Percentiles rank a stretch among this genome's conserved stretches.
Evolutionary conservation across 2,113 vertebrate species (phyloP).

Genomic region (Rhineura floridana): DNA sequence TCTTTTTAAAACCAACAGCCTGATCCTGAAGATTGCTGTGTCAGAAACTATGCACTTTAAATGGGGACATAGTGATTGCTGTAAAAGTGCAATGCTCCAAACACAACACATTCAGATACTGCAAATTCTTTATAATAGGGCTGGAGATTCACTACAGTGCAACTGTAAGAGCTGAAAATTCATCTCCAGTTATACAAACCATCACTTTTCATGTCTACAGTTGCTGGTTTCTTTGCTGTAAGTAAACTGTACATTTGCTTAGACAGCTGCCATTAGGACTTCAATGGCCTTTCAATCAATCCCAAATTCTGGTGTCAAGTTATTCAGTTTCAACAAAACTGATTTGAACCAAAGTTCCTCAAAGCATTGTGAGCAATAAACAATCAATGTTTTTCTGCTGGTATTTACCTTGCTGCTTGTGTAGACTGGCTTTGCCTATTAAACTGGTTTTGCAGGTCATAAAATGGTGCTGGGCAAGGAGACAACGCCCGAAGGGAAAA

Average conservation of each 20-base stretch:
- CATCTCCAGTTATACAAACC: constrained; percentile 2
- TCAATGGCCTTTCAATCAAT: constrained; percentile 11
- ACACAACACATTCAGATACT: neutral
- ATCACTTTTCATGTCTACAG: neutral
- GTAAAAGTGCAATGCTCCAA: neutral
- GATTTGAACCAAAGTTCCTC: neutral
- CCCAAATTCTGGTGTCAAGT: neutral
- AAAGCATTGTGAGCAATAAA: too few species aligned
- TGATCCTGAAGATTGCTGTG: neutral
- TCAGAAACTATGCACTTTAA: neutral
- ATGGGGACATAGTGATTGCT: neutral
- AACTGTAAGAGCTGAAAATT: neutral
- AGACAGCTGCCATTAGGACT: constrained; percentile 4
- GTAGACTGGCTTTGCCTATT: too few species aligned
- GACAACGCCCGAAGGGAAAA: too few species aligned
- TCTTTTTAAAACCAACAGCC: neutral
- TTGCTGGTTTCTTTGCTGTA: neutral
- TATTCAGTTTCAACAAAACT: neutral
- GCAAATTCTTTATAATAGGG: neutral
- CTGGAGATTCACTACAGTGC: neutral
- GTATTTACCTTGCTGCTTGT: too few species aligned
- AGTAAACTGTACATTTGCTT: constrained; percentile 15
- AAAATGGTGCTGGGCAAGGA: too few species aligned
- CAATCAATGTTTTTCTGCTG: too few species aligned
- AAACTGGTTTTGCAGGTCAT: too few species aligned